A percentile compares a stretch with the other conserved stretches of the same genome.
Evolutionary conservation across 2,797 vertebrate genomes (phyloP).

Genomic region (Tapera naevia): DNA sequence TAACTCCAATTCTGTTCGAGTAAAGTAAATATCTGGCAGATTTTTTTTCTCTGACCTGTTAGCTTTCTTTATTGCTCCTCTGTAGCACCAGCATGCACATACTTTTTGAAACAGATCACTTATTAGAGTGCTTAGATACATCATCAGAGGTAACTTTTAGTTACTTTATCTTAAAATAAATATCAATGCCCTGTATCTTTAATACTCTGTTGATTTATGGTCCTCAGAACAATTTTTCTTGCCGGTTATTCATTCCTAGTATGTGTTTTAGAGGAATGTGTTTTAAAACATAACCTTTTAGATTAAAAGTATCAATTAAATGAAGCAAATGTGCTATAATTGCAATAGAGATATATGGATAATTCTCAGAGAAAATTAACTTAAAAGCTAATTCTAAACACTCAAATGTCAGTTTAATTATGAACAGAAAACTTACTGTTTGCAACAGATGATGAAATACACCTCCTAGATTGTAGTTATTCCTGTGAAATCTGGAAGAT

Average conservation of each 20-base stretch:
- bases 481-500: background rate
- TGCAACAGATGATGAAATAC: conserved; percentile 16
- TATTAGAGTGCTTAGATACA: background rate
- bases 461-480: background rate
- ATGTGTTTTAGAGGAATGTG: conserved; percentile 2
- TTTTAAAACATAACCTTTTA: conserved; percentile 55
- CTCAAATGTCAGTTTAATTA: conserved; percentile 53
- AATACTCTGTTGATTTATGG: background rate
- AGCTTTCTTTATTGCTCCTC: background rate
- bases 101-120: background rate
- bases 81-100: background rate
- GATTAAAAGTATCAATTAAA: conserved; percentile 55
- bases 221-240: conserved; percentile 15
- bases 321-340: conserved; percentile 40
- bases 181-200: background rate
- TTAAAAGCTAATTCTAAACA: conserved; percentile 31
- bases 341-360: background rate
- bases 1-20: background rate
- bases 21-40: background rate
- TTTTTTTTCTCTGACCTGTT: background rate
- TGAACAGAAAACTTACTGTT: conserved; percentile 32
- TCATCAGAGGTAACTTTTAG: background rate
- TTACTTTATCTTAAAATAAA: conserved; percentile 19
- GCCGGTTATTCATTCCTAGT: background rate
- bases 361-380: conserved; percentile 29